Percentiles rank a stretch among this genome's conserved stretches.
Evolutionary conservation across 2,888 invertebrate genomes (phyloP).

Genomic region (Itoplectis maculator): DNA sequence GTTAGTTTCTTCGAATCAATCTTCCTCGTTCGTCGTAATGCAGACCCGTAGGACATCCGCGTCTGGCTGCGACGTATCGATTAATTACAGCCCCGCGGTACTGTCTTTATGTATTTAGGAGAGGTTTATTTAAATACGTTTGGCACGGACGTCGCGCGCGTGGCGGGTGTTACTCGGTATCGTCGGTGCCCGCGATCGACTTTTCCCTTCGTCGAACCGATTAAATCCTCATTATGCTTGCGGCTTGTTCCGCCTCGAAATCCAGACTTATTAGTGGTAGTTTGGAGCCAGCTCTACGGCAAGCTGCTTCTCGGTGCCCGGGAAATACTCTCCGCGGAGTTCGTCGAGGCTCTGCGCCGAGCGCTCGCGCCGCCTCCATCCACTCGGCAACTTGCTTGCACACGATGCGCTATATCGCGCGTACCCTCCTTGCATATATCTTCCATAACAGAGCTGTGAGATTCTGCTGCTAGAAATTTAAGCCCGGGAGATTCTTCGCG

Average conservation of each 20-base stretch:
- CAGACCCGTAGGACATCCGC: neutral
- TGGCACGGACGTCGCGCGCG: conserved; percentile 37
- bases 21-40: neutral
- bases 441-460: conserved; percentile 16
- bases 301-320: conserved; percentile 5
- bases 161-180: conserved; percentile 37
- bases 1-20: neutral
- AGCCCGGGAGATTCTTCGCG: conserved; percentile 6
- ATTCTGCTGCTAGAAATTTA: conserved; percentile 20
- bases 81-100: neutral
- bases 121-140: conserved; percentile 48
- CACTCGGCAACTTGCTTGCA: conserved; percentile 33
- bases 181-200: conserved; percentile 35
- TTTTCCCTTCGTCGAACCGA: conserved; percentile 63
- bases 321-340: conserved; percentile 45
- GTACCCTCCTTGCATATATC: conserved; percentile 15
- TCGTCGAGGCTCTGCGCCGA: conserved; percentile 19
- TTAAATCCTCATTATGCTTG: conserved; percentile 76
- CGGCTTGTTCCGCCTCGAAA: conserved; percentile 72
- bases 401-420: conserved; percentile 5
- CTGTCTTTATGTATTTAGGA: neutral
- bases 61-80: neutral
- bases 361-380: conserved; percentile 24
- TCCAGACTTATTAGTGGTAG: conserved; percentile 71
- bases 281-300: conserved; percentile 28